Base-by-base conservation (phyloP, 2,113 vertebrate genomes). In the Neogobius melanostomus region DNA sequence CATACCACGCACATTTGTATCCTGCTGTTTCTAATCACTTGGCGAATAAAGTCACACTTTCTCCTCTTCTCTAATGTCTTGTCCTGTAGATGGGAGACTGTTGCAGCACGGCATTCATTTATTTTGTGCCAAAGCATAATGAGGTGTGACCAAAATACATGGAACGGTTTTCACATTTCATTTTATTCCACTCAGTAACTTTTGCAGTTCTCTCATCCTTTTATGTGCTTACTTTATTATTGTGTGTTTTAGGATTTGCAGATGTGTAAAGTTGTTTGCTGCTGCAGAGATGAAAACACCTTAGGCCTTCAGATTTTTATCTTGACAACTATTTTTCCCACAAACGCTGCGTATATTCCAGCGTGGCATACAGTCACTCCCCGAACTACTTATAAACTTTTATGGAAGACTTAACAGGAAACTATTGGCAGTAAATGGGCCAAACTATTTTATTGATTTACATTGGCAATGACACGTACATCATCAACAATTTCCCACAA, bases 361-460 rank as follows among this genome's bases (percentile, higher is more conserved):
- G 64, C 61, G 54, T 42, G 52, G 44, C n/a, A 5, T 0, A 68
- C 6, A 21, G 49, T 46, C 4, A 21, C 57, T 76, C 51, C 51
- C 14, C 43, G 46, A 67, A 61, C 66, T 16, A 49, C 51, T 48
- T 52, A 59, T 66, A 79, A 66, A 70, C 28, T 50, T 36, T 47
- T 64, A 51, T 50, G 52, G 17, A 7, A 14, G 64, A 51, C 21
- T 21, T 21, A 21, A 21, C 21, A 21, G 21, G 21, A 21, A 21
- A 21, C 15, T 14, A 62, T 67, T 78, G 50, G 42, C 28, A 42
- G 65, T 64, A 66, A 75, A 69, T 81, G 69, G 67, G 56, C 52
- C 50, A 36, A 11, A 53, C 46, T 50, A n/a, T 42, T 68, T 64
- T 70, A 78, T 81, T 82, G 64, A 80, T 82, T 88, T 77, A 81